A percentile compares a stretch with the other conserved stretches of the same genome.
Evolutionary conservation across 2,797 vertebrate species (phyloP).

Genomic region (Xyrichtys novacula): DNA sequence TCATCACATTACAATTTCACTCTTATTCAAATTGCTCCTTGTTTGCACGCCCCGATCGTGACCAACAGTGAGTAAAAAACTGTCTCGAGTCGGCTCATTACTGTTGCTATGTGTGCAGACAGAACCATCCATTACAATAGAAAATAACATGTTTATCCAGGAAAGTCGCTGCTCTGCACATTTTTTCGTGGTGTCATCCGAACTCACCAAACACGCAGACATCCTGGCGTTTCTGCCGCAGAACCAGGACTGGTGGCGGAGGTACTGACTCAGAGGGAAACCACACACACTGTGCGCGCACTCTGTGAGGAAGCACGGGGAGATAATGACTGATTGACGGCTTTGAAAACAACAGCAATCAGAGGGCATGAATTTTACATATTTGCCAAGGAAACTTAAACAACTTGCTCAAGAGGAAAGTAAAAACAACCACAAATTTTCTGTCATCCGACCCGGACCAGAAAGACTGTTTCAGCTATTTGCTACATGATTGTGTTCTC

Average conservation of each 20-base stretch:
- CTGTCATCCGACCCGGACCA: too few relatives aligned
- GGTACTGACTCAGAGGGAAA: conserved; percentile 86
- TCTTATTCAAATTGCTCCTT: conserved; percentile 4
- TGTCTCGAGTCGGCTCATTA: conserved; percentile 3
- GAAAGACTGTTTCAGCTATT: too few relatives aligned
- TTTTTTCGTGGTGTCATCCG: not conserved
- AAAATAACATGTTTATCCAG: not conserved
- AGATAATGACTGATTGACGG: conserved; percentile 3
- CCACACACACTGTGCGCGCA: conserved; percentile 62
- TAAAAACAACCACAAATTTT: too few relatives aligned
- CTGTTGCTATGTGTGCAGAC: not conserved
- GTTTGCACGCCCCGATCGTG: not conserved
- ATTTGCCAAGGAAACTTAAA: not conserved
- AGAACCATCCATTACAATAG: not conserved
- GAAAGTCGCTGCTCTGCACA: conserved; percentile 12
- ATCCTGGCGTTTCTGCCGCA: conserved; percentile 88
- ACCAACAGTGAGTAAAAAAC: not conserved
- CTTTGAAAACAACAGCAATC: conserved; percentile 29
- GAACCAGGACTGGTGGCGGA: conserved; percentile 77
- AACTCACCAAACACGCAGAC: conserved; percentile 87
- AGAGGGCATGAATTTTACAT: conserved; percentile 3
- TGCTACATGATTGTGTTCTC: too few relatives aligned
- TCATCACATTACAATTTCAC: too few relatives aligned
- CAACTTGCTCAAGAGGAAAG: too few relatives aligned
- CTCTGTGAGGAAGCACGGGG: conserved; percentile 61